phyloP scores from a whole-genome alignment of 2,888 invertebrate genomes.

The Pollenia angustigena region DNA sequence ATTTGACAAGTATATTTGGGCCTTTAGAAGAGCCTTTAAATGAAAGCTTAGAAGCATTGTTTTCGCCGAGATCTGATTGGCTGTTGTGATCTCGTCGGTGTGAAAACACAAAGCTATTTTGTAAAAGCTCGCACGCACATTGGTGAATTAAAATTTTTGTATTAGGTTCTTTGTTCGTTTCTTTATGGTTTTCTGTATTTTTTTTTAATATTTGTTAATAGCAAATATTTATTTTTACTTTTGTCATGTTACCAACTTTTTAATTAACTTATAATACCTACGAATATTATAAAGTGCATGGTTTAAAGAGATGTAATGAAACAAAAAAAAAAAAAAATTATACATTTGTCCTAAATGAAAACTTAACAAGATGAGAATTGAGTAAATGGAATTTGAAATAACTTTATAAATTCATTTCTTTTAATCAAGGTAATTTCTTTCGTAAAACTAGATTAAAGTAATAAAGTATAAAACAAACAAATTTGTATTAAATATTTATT shows the following conservation, averaged over 20 bases:
- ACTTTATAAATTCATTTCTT: constrained; percentile 57
- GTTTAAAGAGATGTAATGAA: constrained; percentile 11
- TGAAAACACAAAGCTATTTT: too few relatives aligned
- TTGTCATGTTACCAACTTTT: not conserved
- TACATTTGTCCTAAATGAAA: constrained; percentile 67
- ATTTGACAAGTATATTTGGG: too few relatives aligned
- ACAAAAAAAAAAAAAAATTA: constrained; percentile 8
- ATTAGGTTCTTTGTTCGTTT: too few relatives aligned
- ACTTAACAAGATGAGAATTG: constrained; percentile 47
- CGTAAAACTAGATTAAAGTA: constrained; percentile 29
- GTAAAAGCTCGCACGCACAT: too few relatives aligned
- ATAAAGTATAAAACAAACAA: constrained; percentile 18
- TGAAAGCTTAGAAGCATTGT: too few relatives aligned
- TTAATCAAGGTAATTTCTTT: constrained; percentile 42
- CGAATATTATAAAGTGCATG: not conserved
- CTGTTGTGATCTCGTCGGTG: too few relatives aligned
- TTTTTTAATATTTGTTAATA: too few relatives aligned
- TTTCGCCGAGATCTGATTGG: too few relatives aligned
- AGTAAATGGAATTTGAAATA: constrained; percentile 61
- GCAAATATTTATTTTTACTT: not conserved
- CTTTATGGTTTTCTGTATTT: too few relatives aligned
- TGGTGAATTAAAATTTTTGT: too few relatives aligned
- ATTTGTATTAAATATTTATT: constrained; percentile 6
- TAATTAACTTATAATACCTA: not conserved
- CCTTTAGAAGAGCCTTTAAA: too few relatives aligned